A percentile compares a stretch with the other conserved stretches of the same genome.
Evolutionary conservation across 2,113 vertebrate species (phyloP).

Genomic region (Osmerus mordax): DNA sequence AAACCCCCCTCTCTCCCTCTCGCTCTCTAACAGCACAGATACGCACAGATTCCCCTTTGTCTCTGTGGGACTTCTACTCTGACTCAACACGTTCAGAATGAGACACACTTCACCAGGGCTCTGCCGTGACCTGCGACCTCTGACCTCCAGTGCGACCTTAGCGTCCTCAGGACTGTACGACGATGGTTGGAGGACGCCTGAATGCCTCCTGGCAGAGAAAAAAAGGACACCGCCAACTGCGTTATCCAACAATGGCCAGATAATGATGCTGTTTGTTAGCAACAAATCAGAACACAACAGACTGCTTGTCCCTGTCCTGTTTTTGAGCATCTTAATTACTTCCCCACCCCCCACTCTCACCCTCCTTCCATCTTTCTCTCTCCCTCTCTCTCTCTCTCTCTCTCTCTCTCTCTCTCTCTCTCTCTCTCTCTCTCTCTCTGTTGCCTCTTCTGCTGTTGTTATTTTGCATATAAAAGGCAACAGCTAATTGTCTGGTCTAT

Average conservation of each 20-base stretch:
- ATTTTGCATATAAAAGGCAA: constrained; percentile 82
- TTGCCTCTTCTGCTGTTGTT: constrained; percentile 73
- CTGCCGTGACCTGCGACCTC: no score
- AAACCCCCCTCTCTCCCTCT: no score
- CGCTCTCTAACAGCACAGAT: no score
- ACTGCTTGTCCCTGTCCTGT: constrained; percentile 81
- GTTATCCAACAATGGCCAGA: constrained; percentile 81
- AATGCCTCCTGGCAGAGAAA: constrained; percentile 70
- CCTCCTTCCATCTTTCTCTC: constrained; percentile 18
- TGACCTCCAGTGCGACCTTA: no score
- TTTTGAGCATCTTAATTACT: constrained; percentile 83
- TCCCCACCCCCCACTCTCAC: constrained; percentile 40
- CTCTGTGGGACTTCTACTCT: no score
- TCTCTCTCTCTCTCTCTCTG: constrained; percentile 44
- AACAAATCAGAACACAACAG: constrained; percentile 83
- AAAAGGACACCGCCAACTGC: constrained; percentile 78
- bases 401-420: constrained; percentile 45
- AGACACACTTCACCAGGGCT: no score
- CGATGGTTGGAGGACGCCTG: constrained; percentile 44
- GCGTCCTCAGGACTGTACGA: background rate
- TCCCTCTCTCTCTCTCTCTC: constrained; percentile 41
- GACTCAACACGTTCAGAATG: no score
- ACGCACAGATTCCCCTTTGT: no score
- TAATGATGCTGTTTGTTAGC: constrained; percentile 83
- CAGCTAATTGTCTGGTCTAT: constrained; percentile 82